These are phyloP conservation scores for Diogma glabrata DNA, from an alignment of 2,888 invertebrate species.

Conservation along the genomic window DNA sequence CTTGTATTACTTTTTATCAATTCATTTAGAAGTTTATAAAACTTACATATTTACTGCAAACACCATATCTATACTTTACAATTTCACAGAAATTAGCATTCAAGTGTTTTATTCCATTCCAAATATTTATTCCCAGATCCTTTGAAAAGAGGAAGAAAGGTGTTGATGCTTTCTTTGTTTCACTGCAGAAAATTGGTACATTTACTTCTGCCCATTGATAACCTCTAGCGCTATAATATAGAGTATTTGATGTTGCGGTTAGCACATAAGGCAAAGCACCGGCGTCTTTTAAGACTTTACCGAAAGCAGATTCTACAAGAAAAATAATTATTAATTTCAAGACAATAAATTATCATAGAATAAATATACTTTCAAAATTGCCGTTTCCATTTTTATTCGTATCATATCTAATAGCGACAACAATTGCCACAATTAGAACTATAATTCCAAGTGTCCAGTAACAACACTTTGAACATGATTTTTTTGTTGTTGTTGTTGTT, in stretches of 20 bases:
- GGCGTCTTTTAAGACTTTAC: constrained; percentile 49
- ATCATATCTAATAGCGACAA: constrained; percentile 51
- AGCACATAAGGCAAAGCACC: constrained; percentile 53
- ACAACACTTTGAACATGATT: constrained; percentile 41
- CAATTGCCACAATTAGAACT: constrained; percentile 46
- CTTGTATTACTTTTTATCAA: no score
- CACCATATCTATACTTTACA: not conserved
- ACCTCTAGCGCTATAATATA: constrained; percentile 48
- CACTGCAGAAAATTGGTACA: constrained; percentile 48
- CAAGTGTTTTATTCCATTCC: not conserved
- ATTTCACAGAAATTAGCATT: not conserved
- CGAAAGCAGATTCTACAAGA: constrained; percentile 48
- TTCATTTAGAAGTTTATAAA: no score
- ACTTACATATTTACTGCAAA: not conserved
- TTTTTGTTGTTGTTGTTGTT: constrained; percentile 11
- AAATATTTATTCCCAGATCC: not conserved
- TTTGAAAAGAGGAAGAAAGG: not conserved
- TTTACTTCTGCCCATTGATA: constrained; percentile 56
- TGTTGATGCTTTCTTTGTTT: not conserved
- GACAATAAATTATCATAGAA: not conserved
- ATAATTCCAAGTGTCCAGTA: constrained; percentile 55
- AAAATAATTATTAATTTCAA: not conserved
- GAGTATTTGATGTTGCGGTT: constrained; percentile 46
- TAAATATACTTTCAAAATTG: constrained; percentile 43
- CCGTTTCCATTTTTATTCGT: constrained; percentile 52